Percentiles rank a stretch among this genome's conserved stretches.
Evolutionary conservation across 2,888 invertebrate genomes (phyloP).

Genomic region (Pomacea canaliculata): DNA sequence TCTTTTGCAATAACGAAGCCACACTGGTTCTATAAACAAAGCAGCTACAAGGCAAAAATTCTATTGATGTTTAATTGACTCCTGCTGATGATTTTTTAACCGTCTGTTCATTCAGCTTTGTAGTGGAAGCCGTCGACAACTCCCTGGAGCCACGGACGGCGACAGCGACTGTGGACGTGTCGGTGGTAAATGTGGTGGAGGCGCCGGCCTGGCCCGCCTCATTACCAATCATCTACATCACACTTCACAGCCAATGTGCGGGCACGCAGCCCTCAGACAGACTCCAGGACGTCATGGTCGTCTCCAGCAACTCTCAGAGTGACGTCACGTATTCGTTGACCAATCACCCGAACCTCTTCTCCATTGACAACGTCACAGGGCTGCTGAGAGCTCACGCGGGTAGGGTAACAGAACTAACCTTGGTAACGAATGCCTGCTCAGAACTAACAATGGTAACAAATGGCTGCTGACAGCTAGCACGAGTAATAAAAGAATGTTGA

Average conservation of each 20-base stretch:
- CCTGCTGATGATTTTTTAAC: too few relatives aligned
- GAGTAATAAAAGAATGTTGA: too few relatives aligned
- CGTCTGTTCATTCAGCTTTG: constrained; percentile 15
- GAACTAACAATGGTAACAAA: too few relatives aligned
- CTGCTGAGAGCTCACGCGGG: constrained; percentile 1
- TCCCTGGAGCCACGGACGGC: constrained; percentile 26
- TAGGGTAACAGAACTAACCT: too few relatives aligned
- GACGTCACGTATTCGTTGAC: constrained; percentile 30
- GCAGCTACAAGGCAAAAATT: too few relatives aligned
- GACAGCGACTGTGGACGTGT: constrained; percentile 26
- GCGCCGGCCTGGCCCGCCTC: constrained; percentile 36
- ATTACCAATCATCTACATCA: constrained; percentile 29
- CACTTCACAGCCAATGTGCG: constrained; percentile 25
- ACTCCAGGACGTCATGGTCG: constrained; percentile 29
- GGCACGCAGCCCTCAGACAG: constrained; percentile 24
- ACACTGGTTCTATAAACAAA: too few relatives aligned
- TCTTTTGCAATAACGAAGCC: too few relatives aligned
- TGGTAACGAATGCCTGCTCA: too few relatives aligned
- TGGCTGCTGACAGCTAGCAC: too few relatives aligned
- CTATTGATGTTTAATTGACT: too few relatives aligned
- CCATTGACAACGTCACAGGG: constrained; percentile 30
- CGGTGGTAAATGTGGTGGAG: constrained; percentile 33
- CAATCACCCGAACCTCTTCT: constrained; percentile 29
- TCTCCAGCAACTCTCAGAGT: constrained; percentile 9
- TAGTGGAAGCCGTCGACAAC: constrained; percentile 28